Conservation (phyloP, 92 coral and sea anemone genomes). For the Phenganax subtilis region DNA sequence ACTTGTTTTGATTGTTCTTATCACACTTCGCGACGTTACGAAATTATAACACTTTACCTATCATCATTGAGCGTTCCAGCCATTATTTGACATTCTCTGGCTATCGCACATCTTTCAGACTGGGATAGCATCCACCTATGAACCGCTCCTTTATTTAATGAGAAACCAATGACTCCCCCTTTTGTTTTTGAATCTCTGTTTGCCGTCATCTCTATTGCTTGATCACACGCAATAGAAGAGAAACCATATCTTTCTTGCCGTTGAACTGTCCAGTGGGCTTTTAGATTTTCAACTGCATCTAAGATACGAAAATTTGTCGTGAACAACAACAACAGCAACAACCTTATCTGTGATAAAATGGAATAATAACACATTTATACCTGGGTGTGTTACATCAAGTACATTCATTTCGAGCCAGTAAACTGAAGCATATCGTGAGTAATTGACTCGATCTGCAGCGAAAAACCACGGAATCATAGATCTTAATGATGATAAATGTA, state of each 20-base stretch:
- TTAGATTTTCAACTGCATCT: conserved; percentile 27
- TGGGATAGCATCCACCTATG: conserved; percentile 26
- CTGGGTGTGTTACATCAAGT: conserved; percentile 8
- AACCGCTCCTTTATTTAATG: conserved; percentile 23
- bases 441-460: conserved; percentile 15
- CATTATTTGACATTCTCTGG: conserved; percentile 28
- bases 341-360: no score
- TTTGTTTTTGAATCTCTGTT: conserved; percentile 29
- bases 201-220: conserved; percentile 22
- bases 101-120: conserved; percentile 2
- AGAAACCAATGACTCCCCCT: conserved; percentile 17
- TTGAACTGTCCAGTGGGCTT: conserved; percentile 17
- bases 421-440: conserved; percentile 20
- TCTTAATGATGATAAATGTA: conserved; percentile 3
- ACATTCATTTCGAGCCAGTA: conserved; percentile 19
- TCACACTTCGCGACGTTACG: no score
- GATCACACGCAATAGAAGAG: conserved; percentile 12
- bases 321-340: no score
- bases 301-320: neutral
- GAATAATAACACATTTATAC: neutral
- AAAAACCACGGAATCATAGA: conserved; percentile 21
- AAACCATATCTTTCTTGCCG: conserved; percentile 18
- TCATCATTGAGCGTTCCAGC: conserved; percentile 11
- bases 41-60: neutral
- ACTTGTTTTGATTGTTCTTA: neutral